Base-by-base conservation (phyloP, 1,140 invertebrate species). In the Drosophila fuyamai region DNA sequence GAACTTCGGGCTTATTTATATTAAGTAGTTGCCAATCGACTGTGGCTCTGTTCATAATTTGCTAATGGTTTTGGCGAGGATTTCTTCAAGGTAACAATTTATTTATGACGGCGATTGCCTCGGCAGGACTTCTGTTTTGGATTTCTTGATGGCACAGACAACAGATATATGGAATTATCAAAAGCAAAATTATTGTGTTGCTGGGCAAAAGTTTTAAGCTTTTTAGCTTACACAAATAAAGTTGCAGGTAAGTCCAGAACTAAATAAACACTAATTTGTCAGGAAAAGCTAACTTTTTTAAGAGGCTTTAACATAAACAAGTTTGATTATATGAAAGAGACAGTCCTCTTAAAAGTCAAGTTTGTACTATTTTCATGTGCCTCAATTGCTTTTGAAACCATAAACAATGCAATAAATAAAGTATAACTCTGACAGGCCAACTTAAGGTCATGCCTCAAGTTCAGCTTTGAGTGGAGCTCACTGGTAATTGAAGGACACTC, bases 1-100 rank as follows among this genome's bases (percentile, higher is more conserved):
- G 40, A 6, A n/a, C 5, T 16, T 16, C 1, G 35, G 3, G 51
- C 16, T 48, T 57, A 70, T 70, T 70, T 59, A 73, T 71, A 71
- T 71, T 50, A 71, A 70, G 66, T 50, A 50, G 53, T 72, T 71
- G 53, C 0, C 50, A 43, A 72, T 72, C 32, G 68, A 48, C 63
- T 40, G 51, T 5, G 7, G 35, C 10, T 4, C 35, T 70, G 35
- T 47, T 56, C 68, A 16, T 56, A 10, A 35, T 35, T 53, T 16
- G 50, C 62, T 16, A 12, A 53, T 35, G 32, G 38, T 9, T 47
- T 50, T 43, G 16, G 0, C 41, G 27, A 50, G 8, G 62, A 48
- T 61, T 67, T 62, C 10, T 4, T 7, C 32, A 51, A 43, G 58
- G 58, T 43, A 67, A 41, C 35, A 43, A 71, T 70, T 71, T 68